phyloP scores from a whole-genome alignment of 2,113 vertebrate species.

The Lynx canadensis region DNA sequence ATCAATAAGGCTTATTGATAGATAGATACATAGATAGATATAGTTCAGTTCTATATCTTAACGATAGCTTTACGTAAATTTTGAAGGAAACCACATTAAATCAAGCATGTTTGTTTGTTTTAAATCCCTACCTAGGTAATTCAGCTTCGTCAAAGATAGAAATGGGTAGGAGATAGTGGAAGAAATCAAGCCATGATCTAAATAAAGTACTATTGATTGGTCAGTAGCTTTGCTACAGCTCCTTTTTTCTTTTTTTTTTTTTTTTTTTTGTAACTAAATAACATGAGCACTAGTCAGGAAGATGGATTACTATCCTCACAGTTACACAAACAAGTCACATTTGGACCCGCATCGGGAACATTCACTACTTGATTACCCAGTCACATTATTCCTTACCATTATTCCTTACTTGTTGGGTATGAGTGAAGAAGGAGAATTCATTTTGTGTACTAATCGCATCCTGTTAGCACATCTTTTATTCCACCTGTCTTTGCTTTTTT shows the following conservation, averaged over 20 bases:
- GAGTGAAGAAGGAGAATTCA: background rate
- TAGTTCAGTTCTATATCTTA: background rate
- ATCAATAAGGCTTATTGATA: background rate
- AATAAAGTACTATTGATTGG: constrained; percentile 70
- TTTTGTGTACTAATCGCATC: background rate
- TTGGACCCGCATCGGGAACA: constrained; percentile 19
- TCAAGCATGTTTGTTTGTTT: background rate
- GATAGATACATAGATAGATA: background rate
- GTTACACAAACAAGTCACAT: background rate
- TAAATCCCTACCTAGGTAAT: background rate
- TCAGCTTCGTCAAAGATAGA: background rate
- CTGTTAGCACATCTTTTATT: background rate
- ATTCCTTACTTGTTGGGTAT: background rate
- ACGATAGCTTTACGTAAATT: background rate
- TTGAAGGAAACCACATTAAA: background rate
- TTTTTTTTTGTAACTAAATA: background rate
- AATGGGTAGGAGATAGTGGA: background rate
- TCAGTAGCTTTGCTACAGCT: constrained; percentile 16
- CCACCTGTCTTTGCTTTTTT: background rate
- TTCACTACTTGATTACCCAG: background rate
- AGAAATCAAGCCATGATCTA: constrained; percentile 59
- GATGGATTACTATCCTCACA: constrained; percentile 51
- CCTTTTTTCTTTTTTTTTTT: constrained; percentile 2
- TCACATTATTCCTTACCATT: background rate
- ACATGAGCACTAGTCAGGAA: constrained; percentile 12